phyloP scores from a whole-genome alignment of 2,113 vertebrate species.

The Eublepharis macularius region DNA sequence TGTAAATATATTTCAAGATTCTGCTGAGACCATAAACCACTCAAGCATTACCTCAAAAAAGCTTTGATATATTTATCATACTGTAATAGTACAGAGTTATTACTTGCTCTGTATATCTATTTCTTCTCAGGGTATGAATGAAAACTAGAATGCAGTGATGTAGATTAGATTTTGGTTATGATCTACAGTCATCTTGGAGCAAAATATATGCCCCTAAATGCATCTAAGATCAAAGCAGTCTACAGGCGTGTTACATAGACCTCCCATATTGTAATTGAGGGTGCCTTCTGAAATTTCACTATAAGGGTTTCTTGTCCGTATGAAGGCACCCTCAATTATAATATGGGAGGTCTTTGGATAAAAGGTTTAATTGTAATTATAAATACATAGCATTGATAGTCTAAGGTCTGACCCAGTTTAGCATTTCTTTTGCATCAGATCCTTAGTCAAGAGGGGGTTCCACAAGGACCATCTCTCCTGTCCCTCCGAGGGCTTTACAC shows the following conservation, averaged over 20 bases:
- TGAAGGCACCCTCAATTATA: background rate
- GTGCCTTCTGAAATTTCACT: too few relatives aligned
- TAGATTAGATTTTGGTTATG: background rate
- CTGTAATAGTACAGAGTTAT: constrained; percentile 23
- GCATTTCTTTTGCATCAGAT: too few relatives aligned
- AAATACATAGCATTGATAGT: background rate
- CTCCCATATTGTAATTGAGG: too few relatives aligned
- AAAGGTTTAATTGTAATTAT: constrained; percentile 10
- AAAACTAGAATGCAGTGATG: background rate
- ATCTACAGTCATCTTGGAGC: background rate
- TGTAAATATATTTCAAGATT: constrained; percentile 27
- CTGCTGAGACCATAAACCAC: constrained; percentile 48
- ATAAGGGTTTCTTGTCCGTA: too few relatives aligned
- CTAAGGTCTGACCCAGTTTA: background rate
- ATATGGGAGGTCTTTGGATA: background rate
- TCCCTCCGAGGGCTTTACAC: too few relatives aligned
- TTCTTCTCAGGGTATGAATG: background rate
- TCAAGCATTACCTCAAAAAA: constrained; percentile 28
- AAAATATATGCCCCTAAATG: background rate
- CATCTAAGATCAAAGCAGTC: constrained; percentile 5
- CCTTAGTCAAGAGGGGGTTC: background rate
- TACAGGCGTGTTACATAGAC: background rate
- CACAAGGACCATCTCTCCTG: too few relatives aligned
- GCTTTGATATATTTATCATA: constrained; percentile 48
- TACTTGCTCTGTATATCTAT: background rate